A percentile compares a stretch with the other conserved stretches of the same genome.
Evolutionary conservation across 92 coral and sea anemone genomes (phyloP).

Genomic region (Paragorgia papillata): DNA sequence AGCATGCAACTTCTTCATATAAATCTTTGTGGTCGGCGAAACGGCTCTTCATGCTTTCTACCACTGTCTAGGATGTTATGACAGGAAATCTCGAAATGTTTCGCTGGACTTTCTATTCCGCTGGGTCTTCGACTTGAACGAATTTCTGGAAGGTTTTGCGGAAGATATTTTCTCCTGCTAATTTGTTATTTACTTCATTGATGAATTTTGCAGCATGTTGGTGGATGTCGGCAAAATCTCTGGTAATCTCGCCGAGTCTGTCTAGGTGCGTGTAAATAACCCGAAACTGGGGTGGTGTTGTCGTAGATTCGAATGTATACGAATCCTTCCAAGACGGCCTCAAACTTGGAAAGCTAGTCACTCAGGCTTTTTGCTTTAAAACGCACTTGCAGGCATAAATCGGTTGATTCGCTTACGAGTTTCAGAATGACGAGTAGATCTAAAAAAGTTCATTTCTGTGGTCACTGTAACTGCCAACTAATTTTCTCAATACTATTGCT

Average conservation of each 20-base stretch:
- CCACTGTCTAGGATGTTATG: neutral
- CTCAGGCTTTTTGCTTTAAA: no score
- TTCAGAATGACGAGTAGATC: no score
- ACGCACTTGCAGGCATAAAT: neutral
- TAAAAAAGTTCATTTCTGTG: no score
- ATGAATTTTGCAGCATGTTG: neutral
- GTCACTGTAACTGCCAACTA: no score
- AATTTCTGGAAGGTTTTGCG: slow-evolving; percentile 1
- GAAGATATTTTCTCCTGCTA: slow-evolving; percentile 6
- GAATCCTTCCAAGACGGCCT: neutral
- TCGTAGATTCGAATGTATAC: neutral
- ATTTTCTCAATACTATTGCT: no score
- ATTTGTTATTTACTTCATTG: slow-evolving; percentile 5
- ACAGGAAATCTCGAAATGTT: slow-evolving; percentile 15
- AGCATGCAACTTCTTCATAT: slow-evolving; percentile 6
- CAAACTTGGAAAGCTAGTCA: neutral
- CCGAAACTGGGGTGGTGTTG: neutral
- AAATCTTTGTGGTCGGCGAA: slow-evolving; percentile 7
- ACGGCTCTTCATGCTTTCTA: neutral
- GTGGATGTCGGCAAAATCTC: slow-evolving; percentile 9
- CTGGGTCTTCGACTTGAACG: slow-evolving; percentile 4
- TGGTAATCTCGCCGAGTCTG: neutral
- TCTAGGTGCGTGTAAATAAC: neutral
- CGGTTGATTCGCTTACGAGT: neutral
- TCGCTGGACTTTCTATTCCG: neutral